Conservation (phyloP, 2,797 vertebrate genomes). For the Tympanoctomys barrerae region DNA sequence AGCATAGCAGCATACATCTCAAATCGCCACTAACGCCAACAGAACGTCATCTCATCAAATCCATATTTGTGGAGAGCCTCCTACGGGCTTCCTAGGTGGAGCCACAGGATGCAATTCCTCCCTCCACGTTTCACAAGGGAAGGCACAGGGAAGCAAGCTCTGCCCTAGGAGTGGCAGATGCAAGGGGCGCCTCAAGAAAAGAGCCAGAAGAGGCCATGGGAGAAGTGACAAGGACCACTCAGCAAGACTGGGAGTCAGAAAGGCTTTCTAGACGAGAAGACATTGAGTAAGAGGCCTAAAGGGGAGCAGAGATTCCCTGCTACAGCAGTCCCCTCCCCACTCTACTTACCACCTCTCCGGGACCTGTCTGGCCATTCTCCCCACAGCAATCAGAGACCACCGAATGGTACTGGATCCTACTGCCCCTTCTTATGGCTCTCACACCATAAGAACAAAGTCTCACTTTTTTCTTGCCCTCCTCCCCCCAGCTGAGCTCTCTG, state of each 20-base stretch:
- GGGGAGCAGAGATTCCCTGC: not conserved
- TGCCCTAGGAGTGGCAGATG: not conserved
- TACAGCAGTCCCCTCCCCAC: no score
- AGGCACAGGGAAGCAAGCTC: not conserved
- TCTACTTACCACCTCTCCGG: not conserved
- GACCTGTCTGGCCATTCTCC: not conserved
- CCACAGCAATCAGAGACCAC: not conserved
- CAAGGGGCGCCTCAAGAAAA: not conserved
- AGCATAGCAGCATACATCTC: not conserved
- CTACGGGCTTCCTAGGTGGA: rapidly evolving
- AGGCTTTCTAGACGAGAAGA: not conserved
- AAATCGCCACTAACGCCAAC: not conserved
- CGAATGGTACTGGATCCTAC: not conserved
- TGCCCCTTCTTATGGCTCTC: not conserved
- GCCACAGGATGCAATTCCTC: not conserved
- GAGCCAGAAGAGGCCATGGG: not conserved
- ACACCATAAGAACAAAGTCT: not conserved
- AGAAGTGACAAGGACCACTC: not conserved
- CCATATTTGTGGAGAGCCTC: not conserved
- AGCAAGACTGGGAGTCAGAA: not conserved
- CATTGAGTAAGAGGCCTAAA: not conserved
- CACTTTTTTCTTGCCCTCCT: not conserved
- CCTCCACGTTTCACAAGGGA: not conserved
- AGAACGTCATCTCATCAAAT: not conserved
- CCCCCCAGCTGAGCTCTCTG: not conserved